A percentile compares a stretch with the other conserved stretches of the same genome.
Conservation (phyloP, 2,797 vertebrate species). For the Siniperca scherzeri region DNA sequence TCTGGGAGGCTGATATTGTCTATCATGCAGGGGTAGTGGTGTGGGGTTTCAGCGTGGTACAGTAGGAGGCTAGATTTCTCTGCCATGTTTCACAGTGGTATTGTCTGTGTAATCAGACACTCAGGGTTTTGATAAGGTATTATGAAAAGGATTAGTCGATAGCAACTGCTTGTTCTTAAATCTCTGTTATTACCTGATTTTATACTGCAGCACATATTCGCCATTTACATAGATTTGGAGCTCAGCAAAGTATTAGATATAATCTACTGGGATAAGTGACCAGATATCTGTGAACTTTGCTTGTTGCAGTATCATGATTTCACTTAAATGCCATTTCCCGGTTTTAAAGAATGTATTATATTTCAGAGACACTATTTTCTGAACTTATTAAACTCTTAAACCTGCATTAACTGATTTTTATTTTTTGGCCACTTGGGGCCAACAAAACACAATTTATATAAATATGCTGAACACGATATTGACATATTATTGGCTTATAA, state of each 20-base stretch:
- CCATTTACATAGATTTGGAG: slow-evolving; percentile 7
- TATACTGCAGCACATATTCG: neutral
- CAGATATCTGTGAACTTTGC: neutral
- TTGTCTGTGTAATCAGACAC: slow-evolving; percentile 72
- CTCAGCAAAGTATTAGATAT: slow-evolving; percentile 9
- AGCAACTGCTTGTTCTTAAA: slow-evolving; percentile 11
- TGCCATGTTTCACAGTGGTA: slow-evolving; percentile 65
- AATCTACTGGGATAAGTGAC: neutral
- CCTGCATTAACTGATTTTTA: neutral
- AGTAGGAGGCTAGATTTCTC: slow-evolving; percentile 58
- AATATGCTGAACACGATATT: neutral
- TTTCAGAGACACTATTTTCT: neutral
- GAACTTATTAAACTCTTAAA: neutral
- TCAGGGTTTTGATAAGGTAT: slow-evolving; percentile 49
- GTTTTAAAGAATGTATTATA: neutral
- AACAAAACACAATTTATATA: neutral
- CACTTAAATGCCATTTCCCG: slow-evolving; percentile 11
- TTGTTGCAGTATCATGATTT: neutral
- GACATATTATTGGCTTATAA: neutral
- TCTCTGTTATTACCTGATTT: slow-evolving; percentile 44
- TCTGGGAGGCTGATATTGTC: slow-evolving; percentile 61
- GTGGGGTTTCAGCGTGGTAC: slow-evolving; percentile 68
- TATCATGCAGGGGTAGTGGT: slow-evolving; percentile 54
- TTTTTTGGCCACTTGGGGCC: neutral
- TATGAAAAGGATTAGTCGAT: slow-evolving; percentile 16